phyloP scores from a whole-genome alignment of 2,113 vertebrate genomes.

The Diglossa brunneiventris region DNA sequence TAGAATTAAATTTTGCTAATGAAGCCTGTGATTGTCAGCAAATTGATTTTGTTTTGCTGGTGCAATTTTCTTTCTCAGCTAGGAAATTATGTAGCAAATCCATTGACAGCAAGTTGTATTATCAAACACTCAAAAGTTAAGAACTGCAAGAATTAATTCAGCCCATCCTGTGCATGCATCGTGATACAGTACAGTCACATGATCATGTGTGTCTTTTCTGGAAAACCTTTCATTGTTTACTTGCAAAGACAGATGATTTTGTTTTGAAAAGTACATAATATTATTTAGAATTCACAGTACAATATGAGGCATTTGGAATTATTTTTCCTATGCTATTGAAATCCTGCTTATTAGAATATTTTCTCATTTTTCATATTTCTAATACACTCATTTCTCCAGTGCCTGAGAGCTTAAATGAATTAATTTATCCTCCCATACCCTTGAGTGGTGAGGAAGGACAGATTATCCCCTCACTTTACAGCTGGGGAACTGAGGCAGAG shows the following conservation, averaged over 20 bases:
- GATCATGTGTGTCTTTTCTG: neutral
- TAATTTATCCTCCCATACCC: neutral
- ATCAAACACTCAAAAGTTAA: constrained; percentile 19
- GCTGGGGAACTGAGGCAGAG: neutral
- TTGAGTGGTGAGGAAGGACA: neutral
- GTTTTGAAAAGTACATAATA: neutral
- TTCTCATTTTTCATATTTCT: neutral
- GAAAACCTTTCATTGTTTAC: neutral
- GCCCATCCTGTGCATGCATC: constrained; percentile 10
- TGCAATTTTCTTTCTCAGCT: neutral
- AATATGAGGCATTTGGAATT: neutral
- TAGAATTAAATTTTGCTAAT: neutral
- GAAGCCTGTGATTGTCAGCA: neutral
- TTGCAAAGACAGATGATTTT: neutral
- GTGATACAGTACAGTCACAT: neutral
- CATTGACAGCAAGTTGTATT: neutral
- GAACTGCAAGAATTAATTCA: constrained; percentile 64
- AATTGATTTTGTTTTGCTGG: neutral
- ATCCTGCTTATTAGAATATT: neutral
- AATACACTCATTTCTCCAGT: neutral
- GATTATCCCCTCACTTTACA: neutral
- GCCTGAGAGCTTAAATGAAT: neutral
- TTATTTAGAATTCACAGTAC: neutral
- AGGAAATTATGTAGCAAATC: neutral
- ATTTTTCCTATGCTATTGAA: neutral